Evolutionary conservation across 2,113 vertebrate genomes (phyloP), one percentile per base, ranked within the genome.

Genomic region (Eulacestoma nigropectus): DNA sequence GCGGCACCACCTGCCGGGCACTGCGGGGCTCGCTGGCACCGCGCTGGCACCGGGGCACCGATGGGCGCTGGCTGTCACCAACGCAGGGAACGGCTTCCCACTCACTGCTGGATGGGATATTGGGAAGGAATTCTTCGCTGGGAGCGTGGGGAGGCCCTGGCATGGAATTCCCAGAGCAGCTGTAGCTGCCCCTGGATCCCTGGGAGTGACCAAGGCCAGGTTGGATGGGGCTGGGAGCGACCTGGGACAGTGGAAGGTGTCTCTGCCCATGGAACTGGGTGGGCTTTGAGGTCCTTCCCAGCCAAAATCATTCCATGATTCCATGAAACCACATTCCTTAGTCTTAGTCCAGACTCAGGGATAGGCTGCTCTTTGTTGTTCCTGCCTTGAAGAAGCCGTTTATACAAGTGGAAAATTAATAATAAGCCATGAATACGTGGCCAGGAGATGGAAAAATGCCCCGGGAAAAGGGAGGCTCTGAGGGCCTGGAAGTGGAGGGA

Each of bases 1-100:
- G 41, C 74, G 82, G 72, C 95, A 39, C 97, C 97, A 90, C 78
- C 97, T 97, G 82, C 74, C 74, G 91, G 76, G 85, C 10, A n/a
- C 20, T 6, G 16, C 52, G 30, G 65, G 65, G n/a, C 33, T 33
- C 19, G 30, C 72, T 16, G n/a, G 22, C 25, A 27, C 33, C 23
- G 16, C 22, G 52, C 7, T 20, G 64, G 64, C 22, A 17, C 42
- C 63, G 20, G n/a, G 60, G 27, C 11, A 42, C 29, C 19, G 39
- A 3, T 21, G 52, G 72, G 42, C 15, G 27, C 42, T 21, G 53
- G 23, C 44, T 27, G 57, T 1, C 57, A 8, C 35, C 57, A 5
- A 8, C 10, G 57, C 57, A 27, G 60, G 60, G 60, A 63, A 63
- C 10, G 63, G 30, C 15, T 65, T 46, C 42, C 32, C 64, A 11